These are phyloP conservation scores for Altica lythri DNA, from an alignment of 2,888 invertebrate species.

Conservation along the genomic window DNA sequence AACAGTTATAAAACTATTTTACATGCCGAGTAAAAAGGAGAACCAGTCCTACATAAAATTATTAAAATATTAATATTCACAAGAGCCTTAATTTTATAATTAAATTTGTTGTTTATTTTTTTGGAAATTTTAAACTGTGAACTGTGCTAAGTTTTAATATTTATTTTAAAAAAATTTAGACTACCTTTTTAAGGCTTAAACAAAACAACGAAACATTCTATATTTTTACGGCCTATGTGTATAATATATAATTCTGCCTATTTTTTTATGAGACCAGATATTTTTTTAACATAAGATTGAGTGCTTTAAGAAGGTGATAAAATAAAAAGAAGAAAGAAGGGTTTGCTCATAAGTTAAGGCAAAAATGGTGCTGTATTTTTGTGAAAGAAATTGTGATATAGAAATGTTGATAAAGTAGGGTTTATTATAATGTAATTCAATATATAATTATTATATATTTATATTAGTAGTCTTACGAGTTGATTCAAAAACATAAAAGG, in stretches of 20 bases:
- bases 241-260: conserved; percentile 20
- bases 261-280: conserved; percentile 27
- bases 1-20: too few relatives aligned
- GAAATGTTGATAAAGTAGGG: conserved; percentile 48
- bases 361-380: conserved; percentile 49
- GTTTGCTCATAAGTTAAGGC: conserved; percentile 44
- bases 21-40: too few relatives aligned
- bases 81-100: too few relatives aligned
- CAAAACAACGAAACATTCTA: conserved; percentile 23
- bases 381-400: conserved; percentile 53
- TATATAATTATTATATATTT: conserved; percentile 25
- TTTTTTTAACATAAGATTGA: conserved; percentile 17
- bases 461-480: conserved; percentile 23
- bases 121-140: too few relatives aligned
- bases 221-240: conserved; percentile 22
- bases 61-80: too few relatives aligned
- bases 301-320: conserved; percentile 31
- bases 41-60: too few relatives aligned
- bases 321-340: conserved; percentile 27
- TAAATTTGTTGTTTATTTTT: too few relatives aligned
- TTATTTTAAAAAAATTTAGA: too few relatives aligned
- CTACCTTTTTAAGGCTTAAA: too few relatives aligned
- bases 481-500: conserved; percentile 14
- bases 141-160: too few relatives aligned
- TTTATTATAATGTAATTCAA: conserved; percentile 21